These are phyloP conservation scores for Scomber scombrus DNA, from an alignment of 2,113 vertebrate species.

Conservation along the genomic window DNA sequence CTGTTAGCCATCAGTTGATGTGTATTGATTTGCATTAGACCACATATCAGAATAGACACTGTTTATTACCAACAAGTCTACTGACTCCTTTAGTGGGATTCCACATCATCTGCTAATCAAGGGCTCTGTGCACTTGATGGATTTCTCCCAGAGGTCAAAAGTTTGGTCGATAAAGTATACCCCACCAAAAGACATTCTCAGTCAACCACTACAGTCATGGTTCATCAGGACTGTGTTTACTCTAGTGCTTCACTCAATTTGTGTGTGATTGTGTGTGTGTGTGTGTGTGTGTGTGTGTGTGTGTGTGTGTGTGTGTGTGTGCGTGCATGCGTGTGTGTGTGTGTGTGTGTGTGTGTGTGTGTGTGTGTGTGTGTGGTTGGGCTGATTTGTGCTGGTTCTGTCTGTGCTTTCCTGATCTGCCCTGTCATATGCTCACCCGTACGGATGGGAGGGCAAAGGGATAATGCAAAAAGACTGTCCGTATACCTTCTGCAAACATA, in stretches of 20 bases:
- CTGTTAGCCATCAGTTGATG: too few relatives aligned
- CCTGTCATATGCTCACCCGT: not conserved
- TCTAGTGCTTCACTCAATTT: not conserved
- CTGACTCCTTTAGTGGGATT: too few relatives aligned
- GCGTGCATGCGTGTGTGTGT: not conserved
- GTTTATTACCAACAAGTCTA: too few relatives aligned
- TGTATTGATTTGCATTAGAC: too few relatives aligned
- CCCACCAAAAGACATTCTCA: slow-evolving; percentile 14
- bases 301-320: slow-evolving; percentile 7
- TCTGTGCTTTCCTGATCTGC: not conserved
- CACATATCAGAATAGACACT: too few relatives aligned
- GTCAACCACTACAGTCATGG: slow-evolving; percentile 19
- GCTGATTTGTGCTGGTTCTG: slow-evolving; percentile 6
- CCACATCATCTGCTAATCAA: too few relatives aligned
- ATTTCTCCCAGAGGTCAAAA: slow-evolving; percentile 15
- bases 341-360: slow-evolving; percentile 6
- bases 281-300: not conserved
- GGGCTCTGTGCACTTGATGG: not conserved
- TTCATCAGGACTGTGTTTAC: slow-evolving; percentile 8
- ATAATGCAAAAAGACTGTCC: too few relatives aligned
- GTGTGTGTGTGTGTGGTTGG: not conserved
- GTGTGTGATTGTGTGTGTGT: slow-evolving; percentile 7
- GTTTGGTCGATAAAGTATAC: slow-evolving; percentile 20
- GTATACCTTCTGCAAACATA: too few relatives aligned
- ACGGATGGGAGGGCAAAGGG: too few relatives aligned